These are phyloP conservation scores for Tachycineta bicolor DNA, from an alignment of 2,113 vertebrate genomes.

Conservation along the genomic window DNA sequence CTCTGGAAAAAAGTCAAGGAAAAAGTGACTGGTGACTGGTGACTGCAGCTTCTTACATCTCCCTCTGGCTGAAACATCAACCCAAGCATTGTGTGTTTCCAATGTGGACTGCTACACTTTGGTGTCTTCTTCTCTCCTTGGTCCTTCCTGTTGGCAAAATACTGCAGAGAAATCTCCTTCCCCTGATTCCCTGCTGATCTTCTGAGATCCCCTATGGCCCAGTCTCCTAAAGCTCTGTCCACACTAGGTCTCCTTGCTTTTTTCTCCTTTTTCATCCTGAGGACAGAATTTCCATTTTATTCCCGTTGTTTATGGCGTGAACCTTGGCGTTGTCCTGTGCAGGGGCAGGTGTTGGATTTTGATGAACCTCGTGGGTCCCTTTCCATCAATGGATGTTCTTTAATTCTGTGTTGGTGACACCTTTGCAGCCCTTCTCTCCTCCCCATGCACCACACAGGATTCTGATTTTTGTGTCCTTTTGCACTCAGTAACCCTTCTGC, in stretches of 20 bases:
- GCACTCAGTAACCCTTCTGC: background rate
- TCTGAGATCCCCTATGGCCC: background rate
- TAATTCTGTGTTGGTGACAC: background rate
- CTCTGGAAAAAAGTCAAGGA: background rate
- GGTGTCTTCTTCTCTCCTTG: background rate
- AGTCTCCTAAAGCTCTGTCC: background rate
- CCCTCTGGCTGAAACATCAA: background rate
- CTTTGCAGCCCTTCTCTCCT: background rate
- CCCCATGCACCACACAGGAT: fast-evolving
- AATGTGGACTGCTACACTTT: background rate
- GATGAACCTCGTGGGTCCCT: background rate
- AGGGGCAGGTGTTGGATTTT: background rate
- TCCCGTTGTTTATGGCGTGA: background rate
- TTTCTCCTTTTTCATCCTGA: background rate
- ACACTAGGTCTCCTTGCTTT: background rate
- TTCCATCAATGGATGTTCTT: background rate
- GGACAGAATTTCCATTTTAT: background rate
- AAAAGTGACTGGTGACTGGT: background rate
- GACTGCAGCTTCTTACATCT: background rate
- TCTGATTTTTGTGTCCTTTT: background rate
- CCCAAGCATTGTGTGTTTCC: background rate
- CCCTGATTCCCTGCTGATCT: background rate
- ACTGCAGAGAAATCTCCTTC: background rate
- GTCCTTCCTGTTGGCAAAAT: background rate
- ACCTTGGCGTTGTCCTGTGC: background rate